Conservation (phyloP, 2,888 invertebrate genomes). For the Tetheella fluctuosa region DNA sequence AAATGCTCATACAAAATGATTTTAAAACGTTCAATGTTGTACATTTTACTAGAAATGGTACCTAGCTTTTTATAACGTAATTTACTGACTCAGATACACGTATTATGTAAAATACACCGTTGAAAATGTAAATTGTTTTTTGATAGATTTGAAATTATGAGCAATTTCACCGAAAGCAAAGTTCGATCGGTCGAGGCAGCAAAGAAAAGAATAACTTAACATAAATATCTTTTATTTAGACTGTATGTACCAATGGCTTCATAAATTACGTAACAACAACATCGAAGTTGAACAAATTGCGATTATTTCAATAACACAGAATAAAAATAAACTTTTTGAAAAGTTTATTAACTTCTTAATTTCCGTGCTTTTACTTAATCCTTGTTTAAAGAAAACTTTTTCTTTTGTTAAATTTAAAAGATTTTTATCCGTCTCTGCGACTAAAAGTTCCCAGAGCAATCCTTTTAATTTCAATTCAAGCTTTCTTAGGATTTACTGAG, state of each 20-base stretch:
- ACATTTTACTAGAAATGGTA: not conserved
- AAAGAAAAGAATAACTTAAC: conserved; percentile 7
- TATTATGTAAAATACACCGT: not conserved
- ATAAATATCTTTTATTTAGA: conserved; percentile 1
- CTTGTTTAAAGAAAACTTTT: not conserved
- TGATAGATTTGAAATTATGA: conserved; percentile 5
- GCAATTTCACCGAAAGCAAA: not conserved
- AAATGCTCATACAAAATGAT: conserved; percentile 1
- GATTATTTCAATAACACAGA: too few relatives aligned
- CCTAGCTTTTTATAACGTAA: not conserved
- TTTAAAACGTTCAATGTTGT: not conserved
- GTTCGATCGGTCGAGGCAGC: not conserved
- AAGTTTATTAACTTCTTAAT: not conserved
- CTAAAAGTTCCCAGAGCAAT: not conserved
- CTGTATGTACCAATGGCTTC: not conserved
- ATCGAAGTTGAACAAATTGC: too few relatives aligned
- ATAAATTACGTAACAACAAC: not conserved
- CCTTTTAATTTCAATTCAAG: not conserved
- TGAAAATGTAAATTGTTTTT: conserved; percentile 6
- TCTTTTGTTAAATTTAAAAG: not conserved
- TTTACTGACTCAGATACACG: not conserved
- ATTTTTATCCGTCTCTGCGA: not conserved
- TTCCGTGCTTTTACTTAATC: not conserved
- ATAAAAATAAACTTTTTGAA: not conserved
- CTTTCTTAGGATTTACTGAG: not conserved